Percentiles rank a stretch among this genome's conserved stretches.
Conservation (phyloP, 1,140 invertebrate species). For the Rhynchophorus ferrugineus region DNA sequence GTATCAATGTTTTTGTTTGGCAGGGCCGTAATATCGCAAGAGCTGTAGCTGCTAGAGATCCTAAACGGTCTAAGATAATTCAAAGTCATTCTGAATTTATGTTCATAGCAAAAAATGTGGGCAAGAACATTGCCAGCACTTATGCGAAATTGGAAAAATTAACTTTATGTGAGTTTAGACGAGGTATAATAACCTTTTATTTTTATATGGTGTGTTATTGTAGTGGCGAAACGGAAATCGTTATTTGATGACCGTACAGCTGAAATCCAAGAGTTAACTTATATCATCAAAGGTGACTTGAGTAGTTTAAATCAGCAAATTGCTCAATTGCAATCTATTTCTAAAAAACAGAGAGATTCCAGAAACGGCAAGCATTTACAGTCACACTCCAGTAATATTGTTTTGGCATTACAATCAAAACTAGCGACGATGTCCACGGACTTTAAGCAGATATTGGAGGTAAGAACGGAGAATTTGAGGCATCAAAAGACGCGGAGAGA, state of each 20-base stretch:
- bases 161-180: slow-evolving; percentile 70
- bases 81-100: slow-evolving; percentile 91
- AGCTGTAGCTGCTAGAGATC: slow-evolving; percentile 58
- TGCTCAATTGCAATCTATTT: slow-evolving; percentile 73
- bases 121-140: slow-evolving; percentile 90
- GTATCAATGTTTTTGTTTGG: slow-evolving; percentile 6
- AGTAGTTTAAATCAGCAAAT: slow-evolving; percentile 94
- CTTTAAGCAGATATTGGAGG: slow-evolving; percentile 90
- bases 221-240: slow-evolving; percentile 95
- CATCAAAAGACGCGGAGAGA: slow-evolving; percentile 89
- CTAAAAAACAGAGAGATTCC: slow-evolving; percentile 56
- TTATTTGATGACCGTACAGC: slow-evolving; percentile 92
- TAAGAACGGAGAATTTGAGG: slow-evolving; percentile 87
- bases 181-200: slow-evolving; percentile 6
- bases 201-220: slow-evolving; percentile 41
- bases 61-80: slow-evolving; percentile 64
- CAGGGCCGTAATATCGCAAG: slow-evolving; percentile 59
- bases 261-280: slow-evolving; percentile 96
- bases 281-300: slow-evolving; percentile 96
- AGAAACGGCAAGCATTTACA: slow-evolving; percentile 73
- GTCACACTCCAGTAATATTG: slow-evolving; percentile 94
- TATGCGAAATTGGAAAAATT: slow-evolving; percentile 96
- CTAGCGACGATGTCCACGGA: slow-evolving; percentile 93
- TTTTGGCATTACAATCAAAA: slow-evolving; percentile 89
- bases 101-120: slow-evolving; percentile 88